Evolutionary conservation across 2,888 invertebrate species (phyloP).

Genomic region (Ormyrus rosae): DNA sequence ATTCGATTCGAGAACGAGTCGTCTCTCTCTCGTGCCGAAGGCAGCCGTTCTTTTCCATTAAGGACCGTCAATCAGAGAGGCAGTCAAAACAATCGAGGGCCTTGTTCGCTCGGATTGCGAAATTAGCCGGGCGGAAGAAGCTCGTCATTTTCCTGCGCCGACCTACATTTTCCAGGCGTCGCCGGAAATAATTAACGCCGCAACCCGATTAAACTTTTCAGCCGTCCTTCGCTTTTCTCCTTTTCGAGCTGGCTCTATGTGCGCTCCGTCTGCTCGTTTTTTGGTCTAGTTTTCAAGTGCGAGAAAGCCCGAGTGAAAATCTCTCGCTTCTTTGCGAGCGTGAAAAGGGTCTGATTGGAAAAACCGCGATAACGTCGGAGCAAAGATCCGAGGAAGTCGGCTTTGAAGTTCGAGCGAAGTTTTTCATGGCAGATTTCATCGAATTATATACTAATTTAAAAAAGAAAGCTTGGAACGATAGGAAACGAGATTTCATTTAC

Average conservation of each 20-base stretch:
- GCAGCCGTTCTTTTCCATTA: conserved; percentile 30
- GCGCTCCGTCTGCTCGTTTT: too few species aligned
- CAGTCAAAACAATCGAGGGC: conserved; percentile 8
- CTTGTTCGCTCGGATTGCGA: not conserved
- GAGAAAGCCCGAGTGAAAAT: too few species aligned
- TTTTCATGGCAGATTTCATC: too few species aligned
- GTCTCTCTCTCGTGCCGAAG: not conserved
- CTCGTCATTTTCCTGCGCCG: conserved; percentile 13
- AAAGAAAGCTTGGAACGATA: too few species aligned
- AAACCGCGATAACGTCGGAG: not conserved
- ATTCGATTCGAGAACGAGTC: conserved; percentile 15
- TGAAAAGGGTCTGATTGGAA: conserved; percentile 5
- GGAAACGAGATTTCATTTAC: too few species aligned
- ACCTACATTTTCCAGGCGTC: conserved; percentile 21
- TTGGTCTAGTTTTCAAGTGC: too few species aligned
- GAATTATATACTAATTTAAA: too few species aligned
- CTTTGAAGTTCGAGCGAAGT: too few species aligned
- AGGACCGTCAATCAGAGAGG: conserved; percentile 34
- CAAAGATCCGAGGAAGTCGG: too few species aligned
- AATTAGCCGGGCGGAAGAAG: conserved; percentile 1
- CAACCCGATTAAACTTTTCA: conserved; percentile 35
- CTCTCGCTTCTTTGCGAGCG: not conserved
- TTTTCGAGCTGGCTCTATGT: too few species aligned
- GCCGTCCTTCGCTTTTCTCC: not conserved
- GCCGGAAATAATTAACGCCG: conserved; percentile 27